phyloP scores from a whole-genome alignment of 2,113 vertebrate species.

The Prochilodus magdalenae region DNA sequence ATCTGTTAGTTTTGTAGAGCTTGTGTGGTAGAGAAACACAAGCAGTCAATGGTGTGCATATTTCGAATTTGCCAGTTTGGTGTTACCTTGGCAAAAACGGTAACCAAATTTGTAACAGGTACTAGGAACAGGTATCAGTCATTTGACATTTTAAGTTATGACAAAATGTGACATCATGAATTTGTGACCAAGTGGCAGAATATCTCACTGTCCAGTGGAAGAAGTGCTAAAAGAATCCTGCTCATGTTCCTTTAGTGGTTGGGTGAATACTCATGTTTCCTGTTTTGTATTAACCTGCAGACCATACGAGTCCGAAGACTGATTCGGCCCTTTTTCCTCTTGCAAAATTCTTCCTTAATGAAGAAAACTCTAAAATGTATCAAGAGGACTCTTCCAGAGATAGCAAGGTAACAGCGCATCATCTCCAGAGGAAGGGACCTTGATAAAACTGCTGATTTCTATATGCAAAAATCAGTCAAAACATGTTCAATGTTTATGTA shows the following conservation, averaged over 20 bases:
- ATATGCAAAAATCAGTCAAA: not conserved
- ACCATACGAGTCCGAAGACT: slow-evolving; percentile 84
- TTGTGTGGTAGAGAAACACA: no score
- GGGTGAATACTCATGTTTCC: not conserved
- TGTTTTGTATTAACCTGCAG: slow-evolving; percentile 66
- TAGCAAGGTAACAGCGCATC: slow-evolving; percentile 83
- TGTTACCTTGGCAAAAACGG: no score
- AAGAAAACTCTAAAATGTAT: slow-evolving; percentile 97
- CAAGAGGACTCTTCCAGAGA: slow-evolving; percentile 89
- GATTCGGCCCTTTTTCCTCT: slow-evolving; percentile 92
- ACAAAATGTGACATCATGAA: no score
- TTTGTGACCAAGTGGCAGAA: not conserved
- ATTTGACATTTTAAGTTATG: no score
- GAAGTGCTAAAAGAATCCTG: not conserved
- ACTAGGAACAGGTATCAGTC: no score
- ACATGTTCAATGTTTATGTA: not conserved
- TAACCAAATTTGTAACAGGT: no score
- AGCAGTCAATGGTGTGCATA: no score
- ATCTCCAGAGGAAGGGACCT: not conserved
- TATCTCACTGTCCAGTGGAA: not conserved
- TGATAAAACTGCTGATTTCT: not conserved
- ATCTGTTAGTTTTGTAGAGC: no score
- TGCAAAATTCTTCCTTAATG: slow-evolving; percentile 98
- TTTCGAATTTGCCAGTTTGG: no score
- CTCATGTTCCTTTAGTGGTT: not conserved